Base-by-base conservation (phyloP, 2,113 vertebrate genomes). In the Ptilorrhoa leucosticta region DNA sequence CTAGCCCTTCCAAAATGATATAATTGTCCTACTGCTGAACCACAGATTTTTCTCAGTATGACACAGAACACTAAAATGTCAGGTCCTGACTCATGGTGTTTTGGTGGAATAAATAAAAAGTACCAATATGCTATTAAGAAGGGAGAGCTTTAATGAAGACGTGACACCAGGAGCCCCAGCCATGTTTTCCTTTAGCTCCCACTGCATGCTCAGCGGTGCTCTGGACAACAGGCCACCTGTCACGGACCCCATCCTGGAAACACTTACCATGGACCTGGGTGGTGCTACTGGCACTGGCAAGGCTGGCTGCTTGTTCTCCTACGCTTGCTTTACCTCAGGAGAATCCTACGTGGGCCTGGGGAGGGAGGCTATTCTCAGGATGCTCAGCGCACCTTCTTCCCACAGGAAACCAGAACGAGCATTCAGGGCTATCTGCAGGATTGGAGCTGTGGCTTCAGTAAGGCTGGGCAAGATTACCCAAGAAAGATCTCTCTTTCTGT, bases 21-120 rank as follows among this genome's bases (percentile, higher is more conserved):
- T 90, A 93, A 89, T 84, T 93, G 91, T 96, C 94, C 89, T 93
- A 94, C 93, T 93, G 89, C 86, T 70, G 95, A 97, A 97, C 92
- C 96, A 97, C 96, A 97, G 96, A 97, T 97, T 97, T 97, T 97
- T 96, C 95, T 97, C 97, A 97, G 95, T 96, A 97, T 97, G 96
- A 97, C 95, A 97, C 96, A 97, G 94, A 97, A 96, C 92, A 54
- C 96, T 96, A 77, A 97, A 97, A 97, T 97, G 96, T 97, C 97
- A 97, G 97, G 97, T 97, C 97, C 95, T 97, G 96, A 97, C 96
- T 97, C 96, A 97, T 94, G 90, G 97, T 94, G 96, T 93, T 97
- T 97, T 94, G 90, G 96, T 96, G 95, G 94, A 91, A 97, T 97
- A 97, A 97, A 97, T 95, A 96, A 96, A 95, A 97, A 93, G 94